Evolutionary conservation across 2,888 invertebrate genomes (phyloP), one percentile per base, ranked within the genome.

Genomic region (Euplagia quadripunctaria): DNA sequence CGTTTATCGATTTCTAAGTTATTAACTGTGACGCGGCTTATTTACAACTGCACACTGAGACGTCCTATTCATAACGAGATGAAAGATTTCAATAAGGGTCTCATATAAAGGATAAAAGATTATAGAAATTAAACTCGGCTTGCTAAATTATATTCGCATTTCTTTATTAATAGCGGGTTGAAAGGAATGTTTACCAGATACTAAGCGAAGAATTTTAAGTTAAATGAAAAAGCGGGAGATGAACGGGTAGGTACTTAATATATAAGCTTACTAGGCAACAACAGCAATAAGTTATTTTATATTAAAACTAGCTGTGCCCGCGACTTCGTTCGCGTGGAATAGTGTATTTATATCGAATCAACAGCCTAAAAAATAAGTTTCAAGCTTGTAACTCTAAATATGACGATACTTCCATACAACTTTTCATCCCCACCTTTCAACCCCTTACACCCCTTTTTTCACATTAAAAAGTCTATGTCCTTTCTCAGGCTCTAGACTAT

Each of bases 1-100:
- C 85, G 85, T 43, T 87, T 87, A 91, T 91, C 88, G 90, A 89
- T 91, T 89, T 88, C 88, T 86, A 88, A 85, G 82, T 87, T 90
- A 90, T 88, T 88, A 88, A 87, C 84, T 73, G 68, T 75, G 74
- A 76, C 74, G 72, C 63, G 75, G 79, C 79, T 80, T 77, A 85
- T 82, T 84, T 85, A 82, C 79, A 82, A 77, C 78, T 67, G 46
- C 49, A 14, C 14, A n/a, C 49, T 51, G 17, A 64, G 20, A 31
- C 61, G 49, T 63, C n/a, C 41, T 51, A 69, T 69, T 69, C 43
- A 68, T 46, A 43, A 58, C 17, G 14, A 55, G 8, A 61, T 43
- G 31, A 61, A 58, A 68, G 43, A 61, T 69, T 69, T 46, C 46
- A 61, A 69, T 69, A 17, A 14, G 6, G 11, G 31, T 49, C n/a